phyloP scores from a whole-genome alignment of 2,888 invertebrate species.

The Apoda limacodes region DNA sequence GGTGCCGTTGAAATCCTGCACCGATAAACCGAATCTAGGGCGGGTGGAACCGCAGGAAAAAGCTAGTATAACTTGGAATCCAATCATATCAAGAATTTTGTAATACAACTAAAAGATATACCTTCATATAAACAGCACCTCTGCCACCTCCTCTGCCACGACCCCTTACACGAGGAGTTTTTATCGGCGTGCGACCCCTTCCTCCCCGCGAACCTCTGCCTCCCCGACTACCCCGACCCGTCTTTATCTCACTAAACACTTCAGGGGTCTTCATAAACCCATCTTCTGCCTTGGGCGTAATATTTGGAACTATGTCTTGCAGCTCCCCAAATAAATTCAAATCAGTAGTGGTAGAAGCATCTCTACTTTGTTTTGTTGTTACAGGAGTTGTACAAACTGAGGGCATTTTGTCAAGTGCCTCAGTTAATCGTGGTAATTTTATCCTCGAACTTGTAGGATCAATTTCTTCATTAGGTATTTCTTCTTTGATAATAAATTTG shows the following conservation, averaged over 20 bases:
- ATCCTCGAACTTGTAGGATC: conserved; percentile 59
- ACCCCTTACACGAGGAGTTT: conserved; percentile 37
- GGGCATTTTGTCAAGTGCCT: conserved; percentile 53
- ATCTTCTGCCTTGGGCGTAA: conserved; percentile 31
- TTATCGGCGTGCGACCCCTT: conserved; percentile 28
- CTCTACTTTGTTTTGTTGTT: conserved; percentile 40
- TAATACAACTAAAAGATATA: conserved; percentile 15
- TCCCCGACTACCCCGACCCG: conserved; percentile 21
- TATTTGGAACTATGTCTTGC: conserved; percentile 28
- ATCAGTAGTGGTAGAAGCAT: conserved; percentile 29
- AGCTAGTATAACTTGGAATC: too few relatives aligned
- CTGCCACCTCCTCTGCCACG: conserved; percentile 54
- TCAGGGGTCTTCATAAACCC: conserved; percentile 36
- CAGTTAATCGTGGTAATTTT: conserved; percentile 59
- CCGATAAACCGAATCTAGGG: too few relatives aligned
- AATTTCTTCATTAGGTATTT: conserved; percentile 27
- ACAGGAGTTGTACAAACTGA: conserved; percentile 42
- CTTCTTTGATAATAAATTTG: conserved; percentile 24
- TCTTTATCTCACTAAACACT: conserved; percentile 23
- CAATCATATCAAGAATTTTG: neutral
- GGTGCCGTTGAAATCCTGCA: too few relatives aligned
- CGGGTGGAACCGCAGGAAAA: too few relatives aligned
- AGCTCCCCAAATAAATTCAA: conserved; percentile 29
- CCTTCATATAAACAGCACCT: conserved; percentile 43
- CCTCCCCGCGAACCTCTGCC: conserved; percentile 24